Conservation (phyloP, 2,113 vertebrate genomes). For the Phodopus roborovskii region DNA sequence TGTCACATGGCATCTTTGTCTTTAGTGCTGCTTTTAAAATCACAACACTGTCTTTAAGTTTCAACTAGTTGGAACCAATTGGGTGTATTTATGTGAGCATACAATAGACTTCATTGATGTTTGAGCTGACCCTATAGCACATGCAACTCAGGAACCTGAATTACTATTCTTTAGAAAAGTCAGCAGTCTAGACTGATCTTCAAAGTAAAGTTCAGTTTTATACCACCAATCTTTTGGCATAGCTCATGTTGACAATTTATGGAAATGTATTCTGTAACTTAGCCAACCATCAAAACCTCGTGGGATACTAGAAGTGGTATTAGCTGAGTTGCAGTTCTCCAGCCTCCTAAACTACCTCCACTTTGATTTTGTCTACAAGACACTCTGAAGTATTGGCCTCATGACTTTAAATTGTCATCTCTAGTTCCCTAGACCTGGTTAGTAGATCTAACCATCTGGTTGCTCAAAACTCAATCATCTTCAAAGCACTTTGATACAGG, state of each 20-base stretch:
- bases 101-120: background rate
- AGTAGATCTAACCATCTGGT: background rate
- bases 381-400: background rate
- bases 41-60: background rate
- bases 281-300: background rate
- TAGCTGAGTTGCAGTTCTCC: background rate
- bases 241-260: background rate
- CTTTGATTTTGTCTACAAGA: background rate
- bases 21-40: too few relatives aligned
- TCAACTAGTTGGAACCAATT: background rate
- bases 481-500: background rate
- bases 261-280: background rate
- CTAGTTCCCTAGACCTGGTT: background rate
- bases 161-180: background rate
- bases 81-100: background rate
- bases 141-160: background rate
- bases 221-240: background rate
- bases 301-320: background rate
- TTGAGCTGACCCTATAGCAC: background rate
- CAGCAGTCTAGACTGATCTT: background rate
- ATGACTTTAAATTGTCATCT: background rate
- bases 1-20: too few relatives aligned
- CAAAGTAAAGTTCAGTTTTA: background rate
- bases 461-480: background rate
- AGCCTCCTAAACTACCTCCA: too few relatives aligned